Conservation (phyloP, 2,113 vertebrate genomes). For the Macquaria ambigua region DNA sequence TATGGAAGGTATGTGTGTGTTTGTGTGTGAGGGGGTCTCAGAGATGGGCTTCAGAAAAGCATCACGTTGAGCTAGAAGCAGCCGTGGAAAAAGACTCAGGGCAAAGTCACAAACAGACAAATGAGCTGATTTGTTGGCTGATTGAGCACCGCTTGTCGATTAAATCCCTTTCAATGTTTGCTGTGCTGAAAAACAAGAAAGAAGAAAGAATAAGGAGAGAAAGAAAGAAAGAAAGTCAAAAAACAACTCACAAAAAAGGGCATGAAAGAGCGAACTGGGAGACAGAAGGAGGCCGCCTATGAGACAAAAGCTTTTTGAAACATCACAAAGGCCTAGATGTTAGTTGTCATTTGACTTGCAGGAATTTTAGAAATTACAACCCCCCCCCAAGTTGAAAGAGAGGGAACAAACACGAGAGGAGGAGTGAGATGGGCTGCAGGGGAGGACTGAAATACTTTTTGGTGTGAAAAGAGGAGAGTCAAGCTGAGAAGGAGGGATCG, state of each 20-base stretch:
- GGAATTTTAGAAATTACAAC: conserved; percentile 71
- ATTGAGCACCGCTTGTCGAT: conserved; percentile 71
- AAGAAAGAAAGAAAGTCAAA: neutral
- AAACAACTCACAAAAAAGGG: conserved; percentile 15
- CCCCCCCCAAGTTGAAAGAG: conserved; percentile 66
- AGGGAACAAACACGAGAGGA: conserved; percentile 63
- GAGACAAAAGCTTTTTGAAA: conserved; percentile 66
- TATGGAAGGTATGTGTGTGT: conserved; percentile 28
- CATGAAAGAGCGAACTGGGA: conserved; percentile 26
- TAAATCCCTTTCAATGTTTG: conserved; percentile 68
- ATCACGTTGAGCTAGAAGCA: conserved; percentile 41
- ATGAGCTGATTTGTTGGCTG: conserved; percentile 73
- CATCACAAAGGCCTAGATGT: conserved; percentile 63
- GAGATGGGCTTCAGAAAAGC: conserved; percentile 43
- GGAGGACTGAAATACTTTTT: conserved; percentile 66
- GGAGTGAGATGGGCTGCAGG: conserved; percentile 52
- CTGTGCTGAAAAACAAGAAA: conserved; percentile 32
- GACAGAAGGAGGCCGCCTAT: conserved; percentile 47
- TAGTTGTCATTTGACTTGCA: conserved; percentile 71
- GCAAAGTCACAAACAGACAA: conserved; percentile 75
- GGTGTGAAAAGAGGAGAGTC: conserved; percentile 44
- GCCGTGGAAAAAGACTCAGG: conserved; percentile 51
- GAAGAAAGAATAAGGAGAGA: neutral
- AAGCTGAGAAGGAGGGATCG: conserved; percentile 40
- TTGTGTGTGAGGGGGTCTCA: neutral